Evolutionary conservation across 2,888 invertebrate species (phyloP).

Genomic region (Atherix ibis): DNA sequence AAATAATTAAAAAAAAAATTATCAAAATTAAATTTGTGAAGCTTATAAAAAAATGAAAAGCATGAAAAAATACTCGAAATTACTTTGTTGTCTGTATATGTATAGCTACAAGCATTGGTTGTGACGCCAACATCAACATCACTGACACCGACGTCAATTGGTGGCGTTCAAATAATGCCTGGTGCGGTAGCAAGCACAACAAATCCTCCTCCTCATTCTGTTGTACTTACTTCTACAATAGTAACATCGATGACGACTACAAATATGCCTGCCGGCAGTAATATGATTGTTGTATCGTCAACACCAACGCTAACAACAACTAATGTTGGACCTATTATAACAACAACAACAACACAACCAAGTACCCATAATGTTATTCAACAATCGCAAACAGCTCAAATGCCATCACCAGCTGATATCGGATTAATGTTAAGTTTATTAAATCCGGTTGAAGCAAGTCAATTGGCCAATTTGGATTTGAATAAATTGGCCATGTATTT

Average conservation of each 20-base stretch:
- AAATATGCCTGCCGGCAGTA: slow-evolving; percentile 7
- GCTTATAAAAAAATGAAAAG: too few species aligned
- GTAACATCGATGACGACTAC: slow-evolving; percentile 6
- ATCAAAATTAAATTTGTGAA: too few species aligned
- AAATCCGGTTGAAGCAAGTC: slow-evolving; percentile 36
- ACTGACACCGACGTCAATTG: slow-evolving; percentile 19
- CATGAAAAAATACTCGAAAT: too few species aligned
- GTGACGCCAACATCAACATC: slow-evolving; percentile 20
- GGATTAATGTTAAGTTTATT: slow-evolving; percentile 32
- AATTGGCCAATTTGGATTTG: slow-evolving; percentile 56
- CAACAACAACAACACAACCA: slow-evolving; percentile 15
- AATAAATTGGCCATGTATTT: slow-evolving; percentile 58
- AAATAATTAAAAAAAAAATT: too few species aligned
- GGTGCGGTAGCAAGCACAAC: slow-evolving; percentile 1
- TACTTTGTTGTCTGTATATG: slow-evolving; percentile 11
- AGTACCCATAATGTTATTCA: too few species aligned
- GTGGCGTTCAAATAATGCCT: slow-evolving; percentile 26
- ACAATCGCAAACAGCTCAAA: slow-evolving; percentile 18
- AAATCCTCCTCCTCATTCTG: not conserved
- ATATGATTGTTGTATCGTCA: slow-evolving; percentile 6
- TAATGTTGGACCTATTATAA: slow-evolving; percentile 14
- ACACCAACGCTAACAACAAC: slow-evolving; percentile 12
- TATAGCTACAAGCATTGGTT: slow-evolving; percentile 33
- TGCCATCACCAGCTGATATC: slow-evolving; percentile 33
- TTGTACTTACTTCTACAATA: slow-evolving; percentile 11